Percentiles rank a stretch among this genome's conserved stretches.
Evolutionary conservation across 2,797 vertebrate species (phyloP).

Genomic region (Hoplostethus mediterraneus): DNA sequence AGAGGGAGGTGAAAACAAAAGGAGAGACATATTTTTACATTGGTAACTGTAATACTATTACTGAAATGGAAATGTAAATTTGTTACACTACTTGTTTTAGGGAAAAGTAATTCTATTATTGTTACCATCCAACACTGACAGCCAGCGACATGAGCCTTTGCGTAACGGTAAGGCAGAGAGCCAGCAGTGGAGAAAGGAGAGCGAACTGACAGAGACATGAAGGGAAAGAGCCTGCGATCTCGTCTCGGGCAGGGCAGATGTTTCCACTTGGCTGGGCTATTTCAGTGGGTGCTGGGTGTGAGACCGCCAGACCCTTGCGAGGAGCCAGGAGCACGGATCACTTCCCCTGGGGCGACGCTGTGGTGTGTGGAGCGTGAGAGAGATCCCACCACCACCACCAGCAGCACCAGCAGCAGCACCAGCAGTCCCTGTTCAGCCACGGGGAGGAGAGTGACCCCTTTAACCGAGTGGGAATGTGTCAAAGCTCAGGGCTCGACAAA

Average conservation of each 20-base stretch:
- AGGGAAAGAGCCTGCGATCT: constrained; percentile 20
- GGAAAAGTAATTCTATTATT: too few relatives aligned
- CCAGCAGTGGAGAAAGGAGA: not conserved
- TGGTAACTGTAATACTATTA: too few relatives aligned
- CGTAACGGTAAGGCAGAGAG: not conserved
- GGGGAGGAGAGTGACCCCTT: not conserved
- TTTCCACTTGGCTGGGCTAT: constrained; percentile 22
- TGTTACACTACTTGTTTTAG: too few relatives aligned
- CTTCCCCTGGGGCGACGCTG: not conserved
- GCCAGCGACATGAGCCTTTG: too few relatives aligned
- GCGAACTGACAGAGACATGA: not conserved
- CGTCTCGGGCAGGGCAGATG: constrained; percentile 1
- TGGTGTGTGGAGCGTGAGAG: constrained; percentile 40
- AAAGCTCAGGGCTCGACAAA: not conserved
- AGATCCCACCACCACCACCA: not conserved
- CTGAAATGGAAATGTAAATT: too few relatives aligned
- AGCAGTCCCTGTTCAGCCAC: constrained; percentile 5
- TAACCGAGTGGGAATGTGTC: not conserved
- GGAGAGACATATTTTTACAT: too few relatives aligned
- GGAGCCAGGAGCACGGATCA: not conserved
- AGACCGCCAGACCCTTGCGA: not conserved
- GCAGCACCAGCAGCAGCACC: not conserved
- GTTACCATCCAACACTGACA: too few relatives aligned
- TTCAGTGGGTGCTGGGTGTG: not conserved
- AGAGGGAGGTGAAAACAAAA: too few relatives aligned